Percentiles rank a stretch among this genome's conserved stretches.
Conservation (phyloP, 2,113 vertebrate species). For the Phalacrocorax aristotelis region DNA sequence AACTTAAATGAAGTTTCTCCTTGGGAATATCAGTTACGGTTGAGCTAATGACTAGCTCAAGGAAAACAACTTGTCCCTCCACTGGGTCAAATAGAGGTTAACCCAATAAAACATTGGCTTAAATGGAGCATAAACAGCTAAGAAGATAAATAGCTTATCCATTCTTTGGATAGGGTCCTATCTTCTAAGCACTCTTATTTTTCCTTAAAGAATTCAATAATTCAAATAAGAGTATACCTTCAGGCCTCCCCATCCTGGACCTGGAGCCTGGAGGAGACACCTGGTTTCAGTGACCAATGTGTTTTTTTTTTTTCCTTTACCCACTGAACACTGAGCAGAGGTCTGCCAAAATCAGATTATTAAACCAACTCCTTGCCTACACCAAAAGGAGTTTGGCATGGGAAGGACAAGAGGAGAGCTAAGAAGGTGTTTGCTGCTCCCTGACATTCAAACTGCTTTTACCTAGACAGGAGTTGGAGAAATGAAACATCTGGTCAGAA, state of each 20-base stretch:
- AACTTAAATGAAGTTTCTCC: constrained; percentile 78
- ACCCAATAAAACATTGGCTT: constrained; percentile 74
- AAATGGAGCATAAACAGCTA: constrained; percentile 75
- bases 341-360: neutral
- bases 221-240: neutral
- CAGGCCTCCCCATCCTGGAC: neutral
- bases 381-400: neutral
- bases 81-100: constrained; percentile 78
- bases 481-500: neutral
- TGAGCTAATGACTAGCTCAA: constrained; percentile 75
- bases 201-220: constrained; percentile 1
- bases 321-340: neutral
- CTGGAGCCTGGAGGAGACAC: neutral
- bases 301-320: neutral
- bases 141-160: constrained; percentile 66
- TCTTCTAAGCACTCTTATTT: neutral
- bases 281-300: neutral
- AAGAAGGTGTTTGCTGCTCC: neutral
- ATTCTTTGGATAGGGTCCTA: constrained; percentile 41
- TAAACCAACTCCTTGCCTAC: neutral
- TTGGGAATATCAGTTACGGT: constrained; percentile 78
- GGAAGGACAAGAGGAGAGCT: neutral
- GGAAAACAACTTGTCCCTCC: constrained; percentile 70
- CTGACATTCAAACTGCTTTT: neutral
- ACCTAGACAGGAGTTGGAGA: neutral